Evolutionary conservation across 2,797 vertebrate genomes (phyloP), one percentile per base, ranked within the genome.

Genomic region (Adrianichthys oophorus): DNA sequence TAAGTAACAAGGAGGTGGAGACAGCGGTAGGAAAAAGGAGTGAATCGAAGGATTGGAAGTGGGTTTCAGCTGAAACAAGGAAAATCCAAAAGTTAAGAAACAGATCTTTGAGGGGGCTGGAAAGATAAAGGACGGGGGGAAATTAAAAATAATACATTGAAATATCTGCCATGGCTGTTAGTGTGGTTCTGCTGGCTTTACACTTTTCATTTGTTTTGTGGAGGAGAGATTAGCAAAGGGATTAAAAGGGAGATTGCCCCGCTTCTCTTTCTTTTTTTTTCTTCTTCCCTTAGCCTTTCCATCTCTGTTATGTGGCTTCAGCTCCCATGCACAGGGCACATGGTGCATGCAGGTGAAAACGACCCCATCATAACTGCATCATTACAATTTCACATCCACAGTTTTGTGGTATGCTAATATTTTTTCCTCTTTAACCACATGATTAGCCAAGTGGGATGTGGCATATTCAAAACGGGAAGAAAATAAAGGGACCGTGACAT

Each of bases 181-280:
- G 87, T 85, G 85, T 82, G 82, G 82, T 82, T 85, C 85, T 81
- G 90, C 90, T 91, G 89, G 87, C 88, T 93, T 93, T 90, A 85
- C 87, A 88, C 85, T 92, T 93, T 93, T 92, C 89, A 89, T 90
- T 94, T 93, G 92, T 89, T 85, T 91, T 66, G 81, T 84, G 84
- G 85, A 77, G 80, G 75, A 85, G 88, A 83, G 83, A 87, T 94
- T 93, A 92, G 83, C 80, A 78, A 73, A 37, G 85, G 90, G 89
- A 92, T 93, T 92, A 92, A 88, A 76, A 80, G 78, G 79, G 68
- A 79, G 87, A 84, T 68, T 88, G 86, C 71, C 68, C 81, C 46
- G 47, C 82, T 80, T 72, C 56, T 81, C 76, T 74, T 87, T 79
- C 80, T 85, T 74, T 63, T 66, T 48, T 85, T 72, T 63, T 65